These are phyloP conservation scores for Trichonephila inaurata DNA, from an alignment of 1,140 invertebrate genomes.

Conservation along the genomic window DNA sequence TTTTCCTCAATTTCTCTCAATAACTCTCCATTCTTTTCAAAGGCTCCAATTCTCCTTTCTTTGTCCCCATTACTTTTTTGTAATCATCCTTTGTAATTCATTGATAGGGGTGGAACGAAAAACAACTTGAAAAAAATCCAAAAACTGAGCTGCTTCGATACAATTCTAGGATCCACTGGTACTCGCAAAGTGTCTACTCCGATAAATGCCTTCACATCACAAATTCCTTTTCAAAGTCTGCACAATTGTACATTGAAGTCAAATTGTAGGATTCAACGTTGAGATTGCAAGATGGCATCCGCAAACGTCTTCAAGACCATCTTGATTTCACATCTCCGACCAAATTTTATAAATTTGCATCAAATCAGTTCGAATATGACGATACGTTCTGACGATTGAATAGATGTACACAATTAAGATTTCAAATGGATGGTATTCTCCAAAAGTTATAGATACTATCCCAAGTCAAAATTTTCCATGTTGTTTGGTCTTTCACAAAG, in stretches of 20 bases:
- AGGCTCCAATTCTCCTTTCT: too few species aligned
- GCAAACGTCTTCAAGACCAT: slow-evolving; percentile 16
- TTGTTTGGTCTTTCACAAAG: background rate
- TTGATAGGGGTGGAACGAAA: background rate
- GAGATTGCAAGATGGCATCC: background rate
- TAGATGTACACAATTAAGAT: too few species aligned
- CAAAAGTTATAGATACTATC: too few species aligned
- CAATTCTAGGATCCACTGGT: background rate
- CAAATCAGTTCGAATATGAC: background rate
- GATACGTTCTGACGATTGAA: slow-evolving; percentile 8
- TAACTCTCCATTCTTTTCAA: too few species aligned
- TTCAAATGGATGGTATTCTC: too few species aligned
- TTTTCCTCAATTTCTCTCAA: too few species aligned
- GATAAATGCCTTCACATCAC: background rate
- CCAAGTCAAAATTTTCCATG: background rate
- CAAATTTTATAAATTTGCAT: background rate
- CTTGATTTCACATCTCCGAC: background rate
- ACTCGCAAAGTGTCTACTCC: background rate
- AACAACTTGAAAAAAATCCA: slow-evolving; percentile 18
- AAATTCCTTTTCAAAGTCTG: background rate
- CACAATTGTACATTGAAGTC: background rate
- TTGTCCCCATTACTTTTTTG: background rate
- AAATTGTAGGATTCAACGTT: slow-evolving; percentile 14
- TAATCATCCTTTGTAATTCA: background rate
- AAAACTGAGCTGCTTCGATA: background rate